These are phyloP conservation scores for Halocaridina rubra DNA, from an alignment of 2,888 invertebrate species.

Conservation along the genomic window DNA sequence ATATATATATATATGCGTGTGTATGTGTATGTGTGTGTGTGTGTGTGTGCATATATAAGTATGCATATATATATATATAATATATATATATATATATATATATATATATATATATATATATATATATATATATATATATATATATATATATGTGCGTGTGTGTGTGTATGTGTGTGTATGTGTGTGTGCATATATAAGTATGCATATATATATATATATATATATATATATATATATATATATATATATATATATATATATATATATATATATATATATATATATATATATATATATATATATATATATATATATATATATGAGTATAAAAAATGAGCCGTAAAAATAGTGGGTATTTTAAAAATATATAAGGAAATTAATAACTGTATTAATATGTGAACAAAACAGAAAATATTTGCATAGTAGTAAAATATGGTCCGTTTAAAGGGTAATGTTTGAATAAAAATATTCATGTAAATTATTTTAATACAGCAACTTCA, in stretches of 20 bases:
- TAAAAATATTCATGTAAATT: too few species aligned
- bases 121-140: slow-evolving; percentile 14
- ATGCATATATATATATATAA: neutral
- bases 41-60: neutral
- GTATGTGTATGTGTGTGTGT: neutral
- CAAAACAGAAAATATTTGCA: too few species aligned
- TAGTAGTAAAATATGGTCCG: too few species aligned
- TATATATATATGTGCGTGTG: neutral
- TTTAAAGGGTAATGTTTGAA: too few species aligned
- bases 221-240: slow-evolving; percentile 14
- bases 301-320: neutral
- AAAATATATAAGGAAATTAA: neutral
- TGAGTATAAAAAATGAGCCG: neutral
- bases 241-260: slow-evolving; percentile 14
- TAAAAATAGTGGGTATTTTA: neutral
- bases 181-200: neutral
- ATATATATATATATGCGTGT: neutral
- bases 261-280: slow-evolving; percentile 1
- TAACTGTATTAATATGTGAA: neutral
- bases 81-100: neutral
- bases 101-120: slow-evolving; percentile 1
- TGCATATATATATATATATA: slow-evolving; percentile 9
- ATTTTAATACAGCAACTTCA: too few species aligned
- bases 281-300: neutral
- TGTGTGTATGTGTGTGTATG: neutral